Conservation (phyloP, 2,888 invertebrate genomes). For the Stenotaenia linearis region DNA sequence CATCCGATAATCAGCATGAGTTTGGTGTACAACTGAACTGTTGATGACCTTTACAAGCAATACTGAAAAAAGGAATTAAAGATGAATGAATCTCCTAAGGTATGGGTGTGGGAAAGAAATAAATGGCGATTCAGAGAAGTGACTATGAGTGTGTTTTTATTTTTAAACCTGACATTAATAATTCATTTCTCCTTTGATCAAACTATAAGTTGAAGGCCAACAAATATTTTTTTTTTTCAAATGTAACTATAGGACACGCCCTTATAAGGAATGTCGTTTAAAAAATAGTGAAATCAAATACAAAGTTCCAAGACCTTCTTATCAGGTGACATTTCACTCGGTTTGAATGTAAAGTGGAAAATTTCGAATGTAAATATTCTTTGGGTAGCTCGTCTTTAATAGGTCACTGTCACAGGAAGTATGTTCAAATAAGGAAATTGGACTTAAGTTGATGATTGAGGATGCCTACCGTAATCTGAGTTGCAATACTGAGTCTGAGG, state of each 20-base stretch:
- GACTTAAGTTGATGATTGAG: neutral
- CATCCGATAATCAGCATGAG: neutral
- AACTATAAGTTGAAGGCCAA: neutral
- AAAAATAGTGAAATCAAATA: too few relatives aligned
- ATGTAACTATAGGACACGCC: neutral
- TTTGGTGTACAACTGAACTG: neutral
- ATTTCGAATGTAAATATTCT: neutral
- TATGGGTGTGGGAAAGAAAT: neutral
- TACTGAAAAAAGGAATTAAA: neutral
- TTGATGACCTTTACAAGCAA: conserved; percentile 6
- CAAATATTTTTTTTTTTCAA: neutral
- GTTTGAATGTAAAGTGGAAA: too few relatives aligned
- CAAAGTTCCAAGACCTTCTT: too few relatives aligned
- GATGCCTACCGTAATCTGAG: neutral
- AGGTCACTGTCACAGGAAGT: neutral
- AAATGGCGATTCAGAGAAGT: neutral
- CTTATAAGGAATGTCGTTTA: neutral
- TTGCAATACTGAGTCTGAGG: neutral
- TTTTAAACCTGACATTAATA: neutral
- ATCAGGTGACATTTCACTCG: too few relatives aligned
- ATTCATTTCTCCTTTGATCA: neutral
- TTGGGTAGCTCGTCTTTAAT: neutral
- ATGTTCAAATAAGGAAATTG: neutral
- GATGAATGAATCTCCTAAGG: neutral
- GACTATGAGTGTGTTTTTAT: neutral